These are phyloP conservation scores for Caradrina clavipalpis DNA, from an alignment of 2,888 invertebrate genomes.

Conservation along the genomic window DNA sequence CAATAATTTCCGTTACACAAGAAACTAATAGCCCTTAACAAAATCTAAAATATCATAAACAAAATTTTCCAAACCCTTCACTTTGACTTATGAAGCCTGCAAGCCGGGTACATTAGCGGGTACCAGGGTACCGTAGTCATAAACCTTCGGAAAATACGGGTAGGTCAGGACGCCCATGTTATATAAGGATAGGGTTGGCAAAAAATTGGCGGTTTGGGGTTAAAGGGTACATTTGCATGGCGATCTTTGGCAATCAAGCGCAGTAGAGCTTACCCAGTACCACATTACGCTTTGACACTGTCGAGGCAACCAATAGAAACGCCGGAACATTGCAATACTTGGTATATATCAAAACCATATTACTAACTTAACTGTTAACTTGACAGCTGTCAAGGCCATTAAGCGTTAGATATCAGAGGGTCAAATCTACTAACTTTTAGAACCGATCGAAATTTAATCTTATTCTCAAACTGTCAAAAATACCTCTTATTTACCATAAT, in stretches of 20 bases:
- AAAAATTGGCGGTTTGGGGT: background rate
- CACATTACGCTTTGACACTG: background rate
- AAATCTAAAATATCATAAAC: slow-evolving; percentile 39
- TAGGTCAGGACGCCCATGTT: slow-evolving; percentile 53
- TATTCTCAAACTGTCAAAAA: too few species aligned
- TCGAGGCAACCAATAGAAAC: too few species aligned
- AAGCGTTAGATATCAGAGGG: too few species aligned
- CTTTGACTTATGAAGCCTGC: slow-evolving; percentile 49
- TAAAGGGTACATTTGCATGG: background rate
- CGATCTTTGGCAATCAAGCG: background rate
- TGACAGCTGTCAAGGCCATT: too few species aligned
- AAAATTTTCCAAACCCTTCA: slow-evolving; percentile 36
- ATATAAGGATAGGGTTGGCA: slow-evolving; percentile 32
- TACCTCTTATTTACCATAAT: too few species aligned
- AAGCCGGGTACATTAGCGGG: slow-evolving; percentile 62
- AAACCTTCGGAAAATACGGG: slow-evolving; percentile 67
- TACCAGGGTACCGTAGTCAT: slow-evolving; percentile 67
- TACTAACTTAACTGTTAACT: too few species aligned
- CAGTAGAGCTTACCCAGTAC: background rate
- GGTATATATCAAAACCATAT: too few species aligned
- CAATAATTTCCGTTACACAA: slow-evolving; percentile 32
- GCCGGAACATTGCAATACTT: background rate
- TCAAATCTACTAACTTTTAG: too few species aligned
- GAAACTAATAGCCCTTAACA: slow-evolving; percentile 25
- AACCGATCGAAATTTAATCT: too few species aligned